Base-by-base conservation (phyloP, 2,113 vertebrate genomes). In the Oncorhynchus tshawytscha region DNA sequence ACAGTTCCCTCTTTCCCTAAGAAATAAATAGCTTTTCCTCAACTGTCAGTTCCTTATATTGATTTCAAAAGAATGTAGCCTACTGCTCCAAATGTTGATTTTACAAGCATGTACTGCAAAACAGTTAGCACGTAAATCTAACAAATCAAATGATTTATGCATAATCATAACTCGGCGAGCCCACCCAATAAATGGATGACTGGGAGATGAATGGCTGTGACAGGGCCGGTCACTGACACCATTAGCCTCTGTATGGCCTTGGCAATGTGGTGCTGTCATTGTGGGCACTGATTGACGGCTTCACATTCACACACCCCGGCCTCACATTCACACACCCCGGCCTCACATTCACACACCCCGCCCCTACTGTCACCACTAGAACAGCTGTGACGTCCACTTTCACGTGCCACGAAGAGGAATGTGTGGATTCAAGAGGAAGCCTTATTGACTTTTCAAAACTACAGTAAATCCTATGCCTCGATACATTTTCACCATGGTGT, bases 201-300 rank as follows among this genome's bases (percentile, higher is more conserved):
- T 64, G 65, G 22, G n/a, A 11, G 39, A 12, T 24, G 39, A 24
- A n/a, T 6, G 68, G 68, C 12, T 9, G 39, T 48, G 45, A 48
- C n/a, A 68, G 16, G 39, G 31, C 11, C 24, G 59, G 24, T 22
- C 11, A 3, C 68, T 70, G 22, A 48, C 39, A 49, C 18, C n/a
- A 24, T 70, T 49, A 70, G 68, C 68, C 68, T 49, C 68, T 8
- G 68, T 48, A 31, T 49, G 68, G 68, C 68, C 39, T 70, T 70
- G 68, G 68, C 29, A 34, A 8, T 4, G 18, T 39, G 31, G 15
- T 8, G 31, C 27, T 68, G 70, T 78, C 73, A 73, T 24, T 54
- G 25, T 65, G n/a, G 59, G 12, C 45, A 11, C 7, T 6, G 22
- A 13, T 39, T 68, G 18, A 4, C 3, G 59, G 54, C 22, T 31